Evolutionary conservation across 2,113 vertebrate species (phyloP).

Genomic region (Numenius arquata): DNA sequence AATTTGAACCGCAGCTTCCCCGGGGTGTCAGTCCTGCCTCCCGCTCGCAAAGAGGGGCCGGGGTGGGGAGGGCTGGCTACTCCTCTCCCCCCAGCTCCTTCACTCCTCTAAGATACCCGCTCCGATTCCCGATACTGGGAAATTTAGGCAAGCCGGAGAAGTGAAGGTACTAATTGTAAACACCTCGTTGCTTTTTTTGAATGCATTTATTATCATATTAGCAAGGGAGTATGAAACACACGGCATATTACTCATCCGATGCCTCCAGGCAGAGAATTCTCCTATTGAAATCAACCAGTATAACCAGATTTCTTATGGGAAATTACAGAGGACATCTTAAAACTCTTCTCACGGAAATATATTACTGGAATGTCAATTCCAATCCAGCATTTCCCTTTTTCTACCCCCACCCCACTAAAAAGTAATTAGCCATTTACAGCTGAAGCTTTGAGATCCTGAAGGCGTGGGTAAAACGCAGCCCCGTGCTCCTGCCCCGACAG

Average conservation of each 20-base stretch:
- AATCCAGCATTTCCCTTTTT: slow-evolving; percentile 1
- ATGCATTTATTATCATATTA: slow-evolving; percentile 71
- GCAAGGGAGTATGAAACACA: slow-evolving; percentile 62
- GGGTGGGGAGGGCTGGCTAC: neutral
- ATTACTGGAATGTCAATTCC: slow-evolving; percentile 56
- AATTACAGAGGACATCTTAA: slow-evolving; percentile 68
- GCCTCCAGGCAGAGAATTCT: slow-evolving; percentile 76
- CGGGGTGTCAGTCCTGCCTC: neutral
- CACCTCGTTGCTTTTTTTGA: slow-evolving; percentile 58
- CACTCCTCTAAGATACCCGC: neutral
- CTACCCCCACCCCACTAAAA: neutral
- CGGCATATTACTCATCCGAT: slow-evolving; percentile 69
- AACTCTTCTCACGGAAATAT: slow-evolving; percentile 60
- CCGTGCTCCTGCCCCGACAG: neutral
- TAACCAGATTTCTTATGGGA: slow-evolving; percentile 80
- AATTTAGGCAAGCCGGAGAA: slow-evolving; percentile 34
- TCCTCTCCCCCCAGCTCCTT: neutral
- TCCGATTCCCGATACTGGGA: neutral
- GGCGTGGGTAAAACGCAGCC: neutral
- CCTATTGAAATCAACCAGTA: slow-evolving; percentile 76
- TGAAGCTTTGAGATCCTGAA: neutral
- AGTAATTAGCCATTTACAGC: slow-evolving; percentile 52
- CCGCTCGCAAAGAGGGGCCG: neutral
- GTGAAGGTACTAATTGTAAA: slow-evolving; percentile 65
- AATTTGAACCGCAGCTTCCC: neutral